Evolutionary conservation across 1,140 invertebrate genomes (phyloP), one percentile per base, ranked within the genome.

Genomic region (Papilio xuthus): DNA sequence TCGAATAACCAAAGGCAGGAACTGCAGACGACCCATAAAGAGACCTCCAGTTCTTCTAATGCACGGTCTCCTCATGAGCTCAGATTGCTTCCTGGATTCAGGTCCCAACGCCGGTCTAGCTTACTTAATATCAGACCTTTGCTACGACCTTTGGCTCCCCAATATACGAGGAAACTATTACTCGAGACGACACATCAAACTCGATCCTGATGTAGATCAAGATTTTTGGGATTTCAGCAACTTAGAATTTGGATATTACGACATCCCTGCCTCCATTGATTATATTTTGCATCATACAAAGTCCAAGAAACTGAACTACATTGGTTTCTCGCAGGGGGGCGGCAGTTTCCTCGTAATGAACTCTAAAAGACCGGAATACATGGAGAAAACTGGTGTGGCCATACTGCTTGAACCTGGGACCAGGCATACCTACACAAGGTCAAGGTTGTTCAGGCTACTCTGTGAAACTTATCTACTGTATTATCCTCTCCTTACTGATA

Each of bases 71-170:
- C 86, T 97, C 0, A 94, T 93, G n/a, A 95, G 94, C 73, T 96
- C 96, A 0, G 94, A 95, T 0, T 95, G 96, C 84, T 97, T 95
- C 94, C 85, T 97, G 4, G 85, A 96, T 6, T 89, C 94, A 37
- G 95, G 95, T 47, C 95, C 95, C 23, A 90, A 95, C 20, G 95
- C 96, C 81, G 94, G 94, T 2, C 85, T 97, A n/a, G 96, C 96
- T 88, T 84, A 94, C 79, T 88, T 95, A 32, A 91, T 97, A 74
- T 96, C 96, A 6, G 96, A 97, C 86, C 94, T 94, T 1, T 96
- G 97, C 2, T 97, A 96, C 80, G 97, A 97, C 89, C 96, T 97
- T 28, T 97, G 96, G 96, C 82, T 97, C 79, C 95, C 95, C 1
- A 97, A 97, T 84, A 91, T 93, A 8, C 92, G 96, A 80, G 96